phyloP scores from a whole-genome alignment of 2,113 vertebrate genomes.

The Phoxinus phoxinus region DNA sequence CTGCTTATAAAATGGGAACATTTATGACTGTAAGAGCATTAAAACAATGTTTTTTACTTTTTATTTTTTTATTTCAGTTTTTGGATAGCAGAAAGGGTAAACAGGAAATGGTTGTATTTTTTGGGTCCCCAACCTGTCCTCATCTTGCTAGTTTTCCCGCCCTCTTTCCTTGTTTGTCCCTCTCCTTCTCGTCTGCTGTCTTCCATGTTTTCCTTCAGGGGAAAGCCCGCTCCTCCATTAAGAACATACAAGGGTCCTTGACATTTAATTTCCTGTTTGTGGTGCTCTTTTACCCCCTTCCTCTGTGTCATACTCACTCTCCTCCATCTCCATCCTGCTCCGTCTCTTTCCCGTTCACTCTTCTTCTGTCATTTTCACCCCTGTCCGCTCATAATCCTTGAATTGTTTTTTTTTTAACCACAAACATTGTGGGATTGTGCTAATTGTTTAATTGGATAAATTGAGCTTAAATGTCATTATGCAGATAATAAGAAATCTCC shows the following conservation, averaged over 20 bases:
- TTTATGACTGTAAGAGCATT: background rate
- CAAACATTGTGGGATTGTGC: background rate
- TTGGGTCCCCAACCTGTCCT: conserved; percentile 28
- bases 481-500: background rate
- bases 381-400: background rate
- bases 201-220: conserved; percentile 65
- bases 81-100: background rate
- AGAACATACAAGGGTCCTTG: conserved; percentile 79
- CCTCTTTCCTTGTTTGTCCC: conserved; percentile 57
- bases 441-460: background rate
- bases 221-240: conserved; percentile 76
- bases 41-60: background rate
- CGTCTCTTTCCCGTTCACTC: conserved; percentile 42
- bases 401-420: too few relatives aligned
- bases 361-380: conserved; percentile 56
- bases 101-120: background rate
- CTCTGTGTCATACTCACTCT: conserved; percentile 64
- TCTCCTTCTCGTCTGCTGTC: conserved; percentile 7
- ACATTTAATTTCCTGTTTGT: conserved; percentile 82
- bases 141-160: conserved; percentile 35
- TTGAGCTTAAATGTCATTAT: background rate
- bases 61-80: too few relatives aligned
- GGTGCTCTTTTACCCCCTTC: conserved; percentile 67
- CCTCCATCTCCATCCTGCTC: conserved; percentile 44
- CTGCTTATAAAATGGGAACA: background rate